Evolutionary conservation across 1,140 invertebrate species (phyloP).

Genomic region (Rhizoglyphus robini): DNA sequence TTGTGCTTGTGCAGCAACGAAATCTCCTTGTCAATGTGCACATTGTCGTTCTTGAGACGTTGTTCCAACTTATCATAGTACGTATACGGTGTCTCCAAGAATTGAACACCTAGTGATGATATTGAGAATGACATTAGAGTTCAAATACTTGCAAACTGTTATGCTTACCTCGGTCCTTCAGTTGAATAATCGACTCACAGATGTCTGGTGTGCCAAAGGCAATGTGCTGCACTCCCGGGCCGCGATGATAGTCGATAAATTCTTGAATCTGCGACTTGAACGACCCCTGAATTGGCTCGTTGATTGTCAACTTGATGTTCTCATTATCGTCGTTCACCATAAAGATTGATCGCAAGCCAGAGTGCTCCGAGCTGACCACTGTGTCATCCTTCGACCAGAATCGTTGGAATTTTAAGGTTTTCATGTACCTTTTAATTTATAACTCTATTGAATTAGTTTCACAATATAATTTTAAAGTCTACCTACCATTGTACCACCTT

Average conservation of each 20-base stretch:
- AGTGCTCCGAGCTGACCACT: slow-evolving; percentile 90
- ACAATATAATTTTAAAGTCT: neutral
- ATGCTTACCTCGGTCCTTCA: slow-evolving; percentile 4
- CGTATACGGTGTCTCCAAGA: slow-evolving; percentile 19
- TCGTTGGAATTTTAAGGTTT: slow-evolving; percentile 81
- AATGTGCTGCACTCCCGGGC: slow-evolving; percentile 96
- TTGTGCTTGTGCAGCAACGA: slow-evolving; percentile 63
- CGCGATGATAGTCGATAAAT: slow-evolving; percentile 95
- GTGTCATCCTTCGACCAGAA: slow-evolving; percentile 98
- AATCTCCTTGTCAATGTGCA: slow-evolving; percentile 71
- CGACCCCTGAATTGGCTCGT: slow-evolving; percentile 85
- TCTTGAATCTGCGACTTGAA: slow-evolving; percentile 96
- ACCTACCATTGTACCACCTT: slow-evolving; percentile 63
- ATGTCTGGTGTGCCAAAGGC: slow-evolving; percentile 88
- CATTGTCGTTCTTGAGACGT: slow-evolving; percentile 56
- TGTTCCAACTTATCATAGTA: slow-evolving; percentile 80
- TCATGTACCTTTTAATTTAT: slow-evolving; percentile 50
- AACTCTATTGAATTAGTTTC: neutral
- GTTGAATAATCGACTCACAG: slow-evolving; percentile 39
- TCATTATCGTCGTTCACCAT: slow-evolving; percentile 88
- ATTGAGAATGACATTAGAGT: neutral
- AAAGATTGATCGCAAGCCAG: slow-evolving; percentile 84
- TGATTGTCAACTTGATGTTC: slow-evolving; percentile 95
- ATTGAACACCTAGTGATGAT: slow-evolving; percentile 16
- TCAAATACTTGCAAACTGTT: neutral